phyloP scores from a whole-genome alignment of 1,140 invertebrate genomes.

The Caerostris extrusa region DNA sequence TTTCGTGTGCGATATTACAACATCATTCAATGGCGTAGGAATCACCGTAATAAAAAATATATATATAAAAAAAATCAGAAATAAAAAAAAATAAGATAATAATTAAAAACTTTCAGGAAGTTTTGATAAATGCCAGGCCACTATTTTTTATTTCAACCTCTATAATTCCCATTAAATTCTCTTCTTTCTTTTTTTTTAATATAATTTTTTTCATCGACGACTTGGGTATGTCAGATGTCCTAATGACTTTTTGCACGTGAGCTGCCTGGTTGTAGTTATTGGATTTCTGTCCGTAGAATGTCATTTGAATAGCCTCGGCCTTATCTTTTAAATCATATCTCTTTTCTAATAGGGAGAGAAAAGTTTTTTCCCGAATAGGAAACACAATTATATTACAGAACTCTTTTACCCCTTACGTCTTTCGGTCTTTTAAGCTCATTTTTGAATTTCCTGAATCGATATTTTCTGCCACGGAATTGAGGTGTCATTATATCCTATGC shows the following conservation, averaged over 20 bases:
- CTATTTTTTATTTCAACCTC: constrained; percentile 39
- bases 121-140: neutral
- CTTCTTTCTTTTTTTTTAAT: neutral
- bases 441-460: constrained; percentile 19
- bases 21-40: neutral
- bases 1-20: too few relatives aligned
- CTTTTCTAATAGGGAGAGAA: neutral
- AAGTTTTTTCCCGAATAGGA: neutral
- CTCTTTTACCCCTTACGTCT: neutral
- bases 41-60: neutral
- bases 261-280: neutral
- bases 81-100: too few relatives aligned
- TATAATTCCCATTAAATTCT: constrained; percentile 4
- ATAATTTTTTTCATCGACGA: constrained; percentile 4
- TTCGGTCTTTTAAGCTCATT: neutral
- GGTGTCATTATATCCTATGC: neutral
- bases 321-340: neutral
- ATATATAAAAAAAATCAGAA: too few relatives aligned
- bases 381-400: neutral
- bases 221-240: neutral
- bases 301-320: neutral
- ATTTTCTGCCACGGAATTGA: neutral
- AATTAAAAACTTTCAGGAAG: neutral
- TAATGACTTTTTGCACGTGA: neutral
- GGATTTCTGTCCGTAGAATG: neutral